Evolutionary conservation across 2,888 invertebrate species (phyloP).

Genomic region (Pseudococcus jackbeardsleyi): DNA sequence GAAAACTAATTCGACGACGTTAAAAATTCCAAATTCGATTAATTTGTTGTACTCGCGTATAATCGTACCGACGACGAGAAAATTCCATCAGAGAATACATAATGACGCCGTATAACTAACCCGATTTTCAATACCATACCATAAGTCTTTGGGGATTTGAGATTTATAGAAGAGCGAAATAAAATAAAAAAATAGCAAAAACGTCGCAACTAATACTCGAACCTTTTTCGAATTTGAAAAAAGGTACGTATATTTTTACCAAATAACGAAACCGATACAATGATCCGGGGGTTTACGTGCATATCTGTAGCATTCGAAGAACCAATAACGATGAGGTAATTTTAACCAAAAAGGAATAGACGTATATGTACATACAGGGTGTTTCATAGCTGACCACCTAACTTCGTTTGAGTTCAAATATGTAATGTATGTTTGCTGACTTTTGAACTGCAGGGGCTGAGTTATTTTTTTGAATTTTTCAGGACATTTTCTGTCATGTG

Average conservation of each 20-base stretch:
- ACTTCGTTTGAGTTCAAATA: no score
- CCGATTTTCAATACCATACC: neutral
- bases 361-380: neutral
- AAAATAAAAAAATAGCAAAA: neutral
- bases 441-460: no score
- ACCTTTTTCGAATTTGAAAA: neutral
- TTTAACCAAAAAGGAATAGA: neutral
- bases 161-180: neutral
- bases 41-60: neutral
- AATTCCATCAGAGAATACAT: conserved; percentile 26
- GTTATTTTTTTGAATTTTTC: no score
- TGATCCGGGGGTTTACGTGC: neutral
- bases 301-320: neutral
- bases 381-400: no score
- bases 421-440: no score
- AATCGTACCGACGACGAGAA: neutral
- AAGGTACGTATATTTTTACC: neutral
- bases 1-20: neutral
- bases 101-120: neutral
- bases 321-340: neutral
- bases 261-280: neutral
- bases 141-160: neutral
- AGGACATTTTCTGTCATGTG: no score
- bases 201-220: neutral
- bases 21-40: conserved; percentile 1